Percentiles rank a stretch among this genome's conserved stretches.
phyloP scores from a whole-genome alignment of 2,113 vertebrate species.

The Carlito syrichta region DNA sequence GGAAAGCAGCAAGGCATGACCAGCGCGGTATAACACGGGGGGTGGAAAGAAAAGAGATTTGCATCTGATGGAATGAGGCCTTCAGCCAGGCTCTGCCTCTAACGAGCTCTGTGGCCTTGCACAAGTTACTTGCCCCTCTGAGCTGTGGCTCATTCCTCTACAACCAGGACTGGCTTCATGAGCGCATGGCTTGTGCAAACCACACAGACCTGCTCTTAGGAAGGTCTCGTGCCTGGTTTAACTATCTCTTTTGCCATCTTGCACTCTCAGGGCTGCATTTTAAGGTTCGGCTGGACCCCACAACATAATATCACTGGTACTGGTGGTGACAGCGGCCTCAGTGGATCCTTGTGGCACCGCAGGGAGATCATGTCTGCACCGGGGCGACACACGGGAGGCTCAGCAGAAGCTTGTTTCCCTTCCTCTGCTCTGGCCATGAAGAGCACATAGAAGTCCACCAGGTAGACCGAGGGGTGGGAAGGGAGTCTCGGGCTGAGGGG shows the following conservation, averaged over 20 bases:
- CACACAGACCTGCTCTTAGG: background rate
- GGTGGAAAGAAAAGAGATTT: background rate
- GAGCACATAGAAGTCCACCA: background rate
- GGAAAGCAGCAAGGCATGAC: background rate
- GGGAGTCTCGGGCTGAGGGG: background rate
- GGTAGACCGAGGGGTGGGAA: background rate
- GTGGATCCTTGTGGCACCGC: too few species aligned
- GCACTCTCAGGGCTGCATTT: background rate
- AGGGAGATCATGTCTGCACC: background rate
- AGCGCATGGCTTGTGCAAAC: background rate
- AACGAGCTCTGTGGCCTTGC: background rate
- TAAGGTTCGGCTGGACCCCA: background rate
- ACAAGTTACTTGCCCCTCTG: background rate
- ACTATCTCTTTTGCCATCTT: background rate
- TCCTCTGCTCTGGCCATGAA: background rate
- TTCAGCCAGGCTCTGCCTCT: background rate
- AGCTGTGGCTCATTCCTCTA: background rate
- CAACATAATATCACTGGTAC: background rate
- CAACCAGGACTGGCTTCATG: background rate
- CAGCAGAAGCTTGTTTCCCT: background rate
- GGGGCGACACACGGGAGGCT: fast-evolving
- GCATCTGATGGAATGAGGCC: background rate
- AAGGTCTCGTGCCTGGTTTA: background rate
- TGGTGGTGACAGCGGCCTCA: too few species aligned
- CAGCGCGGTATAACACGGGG: too few species aligned